Base-by-base conservation (phyloP, 2,797 vertebrate genomes). In the Hydrocynus forskahlii region DNA sequence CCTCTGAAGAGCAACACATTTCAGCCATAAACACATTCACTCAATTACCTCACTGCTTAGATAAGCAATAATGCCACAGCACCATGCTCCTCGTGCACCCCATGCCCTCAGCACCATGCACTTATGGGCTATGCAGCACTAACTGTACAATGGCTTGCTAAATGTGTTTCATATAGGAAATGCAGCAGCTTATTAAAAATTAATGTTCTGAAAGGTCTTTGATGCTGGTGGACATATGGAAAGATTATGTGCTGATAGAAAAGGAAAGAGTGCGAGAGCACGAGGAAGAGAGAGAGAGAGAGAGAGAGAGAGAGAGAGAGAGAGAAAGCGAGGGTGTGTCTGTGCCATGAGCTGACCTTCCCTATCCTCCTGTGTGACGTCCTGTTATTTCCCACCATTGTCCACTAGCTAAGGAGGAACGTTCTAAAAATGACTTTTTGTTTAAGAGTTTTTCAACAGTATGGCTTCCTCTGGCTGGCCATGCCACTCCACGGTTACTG, bases 401-500 rank as follows among this genome's bases (percentile, higher is more conserved):
- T 98, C 90, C 91, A 88, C 82, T 81, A 43, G 76, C 85, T 89
- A 87, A 91, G 90, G 91, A 93, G 92, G 91, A 93, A 92, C 89
- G 91, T 90, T 92, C 94, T 96, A 97, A 96, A 97, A 96, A 95
- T 95, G 95, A 91, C 89, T 91, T 94, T 95, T 96, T 96, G 95
- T 96, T 96, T 95, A 93, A 89, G 92, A 91, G 88, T 93, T 95
- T 91, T 91, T 92, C 90, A 92, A 92, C 90, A 90, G 89, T 89
- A 88, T 91, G 87, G 67, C 89, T 97, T 96, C 96, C 95, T 95
- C 87, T 88, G 86, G 25, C 83, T 76, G 68, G 84, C 85, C 89
- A 89, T 89, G 80, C 88, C 87, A 89, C 81, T 86, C 89, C 89
- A 85, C 86, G 68, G 85, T 91, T 89, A 90, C 78, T 84, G 86